Evolutionary conservation across 2,888 invertebrate genomes (phyloP), one percentile per base, ranked within the genome.

Genomic region (Hirudinaria manillensis): DNA sequence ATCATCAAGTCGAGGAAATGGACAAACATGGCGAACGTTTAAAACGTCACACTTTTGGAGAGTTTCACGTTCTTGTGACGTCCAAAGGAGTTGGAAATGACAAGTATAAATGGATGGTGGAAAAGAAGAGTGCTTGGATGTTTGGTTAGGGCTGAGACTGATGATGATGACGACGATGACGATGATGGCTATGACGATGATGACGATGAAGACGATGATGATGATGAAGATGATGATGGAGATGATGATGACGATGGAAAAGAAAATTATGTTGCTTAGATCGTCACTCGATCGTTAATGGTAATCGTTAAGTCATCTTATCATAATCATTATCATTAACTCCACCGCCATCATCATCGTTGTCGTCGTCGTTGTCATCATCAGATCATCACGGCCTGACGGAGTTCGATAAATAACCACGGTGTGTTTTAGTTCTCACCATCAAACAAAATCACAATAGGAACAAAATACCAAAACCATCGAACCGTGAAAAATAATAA

Each of bases 211-310:
- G 72, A 72, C 45, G 61, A 72, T 56, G 72, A 56, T 61, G 61
- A 56, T 27, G 55, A 72, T 56, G 56, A 72, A 56, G 72, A 72
- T 72, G 72, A 72, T 72, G 72, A 72, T 72, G 72, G 56, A 16
- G 66, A 65, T 65, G 66, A 24, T 65, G 27, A 65, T 65, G 27
- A 65, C 29, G 66, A 13, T 65, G 66, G 66, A 16, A 65, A 65
- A 65, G 66, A 65, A 16, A 27, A 65, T 65, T 13, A 65, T 65
- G 66, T 16, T 65, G 66, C 13, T 65, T 13, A 65, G 13, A n/a
- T n/a, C n/a, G n/a, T n/a, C n/a, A n/a, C n/a, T n/a, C n/a, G n/a
- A n/a, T n/a, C n/a, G n/a, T n/a, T n/a, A n/a, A 10, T 45, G 10
- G 38, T 38, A 10, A 38, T 38, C 38, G 16, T 16, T 45, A 45